Percentiles rank a stretch among this genome's conserved stretches.
These are phyloP conservation scores for Conchocele bisecta DNA, from an alignment of 2,888 invertebrate species.

Conservation along the genomic window DNA sequence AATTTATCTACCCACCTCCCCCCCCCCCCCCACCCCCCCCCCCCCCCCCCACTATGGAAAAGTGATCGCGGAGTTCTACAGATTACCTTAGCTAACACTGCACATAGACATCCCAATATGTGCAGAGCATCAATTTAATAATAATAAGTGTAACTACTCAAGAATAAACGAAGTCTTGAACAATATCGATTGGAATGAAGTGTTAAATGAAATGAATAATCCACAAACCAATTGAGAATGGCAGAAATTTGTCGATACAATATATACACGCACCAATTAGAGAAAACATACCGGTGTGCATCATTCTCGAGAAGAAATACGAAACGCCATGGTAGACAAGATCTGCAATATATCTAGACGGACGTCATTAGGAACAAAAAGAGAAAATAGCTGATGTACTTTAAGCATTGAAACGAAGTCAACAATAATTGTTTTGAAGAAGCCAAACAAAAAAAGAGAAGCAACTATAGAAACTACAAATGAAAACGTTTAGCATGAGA, in stretches of 20 bases:
- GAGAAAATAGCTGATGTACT: conserved; percentile 8
- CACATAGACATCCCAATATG: not conserved
- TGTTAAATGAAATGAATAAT: not conserved
- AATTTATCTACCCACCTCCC: not conserved
- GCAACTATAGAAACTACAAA: conserved; percentile 5
- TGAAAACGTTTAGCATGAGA: conserved; percentile 11
- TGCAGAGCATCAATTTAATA: not conserved
- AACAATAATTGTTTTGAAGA: conserved; percentile 11
- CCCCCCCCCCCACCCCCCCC: no score
- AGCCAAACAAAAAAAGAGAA: conserved; percentile 21
- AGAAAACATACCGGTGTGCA: not conserved
- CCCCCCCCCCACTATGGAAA: conserved; percentile 25
- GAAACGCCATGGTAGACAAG: not conserved
- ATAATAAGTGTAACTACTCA: conserved; percentile 22
- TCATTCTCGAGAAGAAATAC: not conserved
- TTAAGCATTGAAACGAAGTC: not conserved
- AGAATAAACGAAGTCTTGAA: not conserved
- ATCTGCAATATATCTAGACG: not conserved
- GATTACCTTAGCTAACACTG: conserved; percentile 6
- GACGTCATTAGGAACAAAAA: conserved; percentile 9
- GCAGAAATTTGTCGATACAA: not conserved
- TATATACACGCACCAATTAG: not conserved
- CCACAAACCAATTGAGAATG: not conserved
- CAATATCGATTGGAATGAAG: conserved; percentile 2
- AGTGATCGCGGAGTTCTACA: conserved; percentile 24